Base-by-base conservation (phyloP, 2,888 invertebrate species). In the Xylota sylvarum region DNA sequence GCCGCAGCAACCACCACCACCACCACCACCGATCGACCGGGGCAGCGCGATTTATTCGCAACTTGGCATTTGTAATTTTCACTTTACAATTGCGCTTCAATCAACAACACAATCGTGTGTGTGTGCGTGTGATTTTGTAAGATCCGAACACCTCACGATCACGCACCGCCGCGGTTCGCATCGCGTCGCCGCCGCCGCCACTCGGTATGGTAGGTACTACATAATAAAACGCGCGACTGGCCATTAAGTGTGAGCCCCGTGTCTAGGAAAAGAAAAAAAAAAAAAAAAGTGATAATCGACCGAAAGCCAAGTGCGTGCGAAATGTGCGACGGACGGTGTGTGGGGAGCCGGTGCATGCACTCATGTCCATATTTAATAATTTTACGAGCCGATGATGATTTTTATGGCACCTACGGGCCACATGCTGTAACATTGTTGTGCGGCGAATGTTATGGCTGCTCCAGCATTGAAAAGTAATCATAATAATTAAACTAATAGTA, bases 31-130 rank as follows among this genome's bases (percentile, higher is more conserved):
- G n/a, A n/a, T n/a, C n/a, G n/a, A n/a, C n/a, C n/a, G n/a, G n/a
- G 70, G 67, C 79, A 80, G 76, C 72, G 62, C 72, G 62, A 82
- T 72, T 82, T 78, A 86, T 86, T 82, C 67, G 86, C 86, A 86
- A 78, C 82, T 82, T 82, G 86, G 81, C 86, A 86, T 82, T 86
- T 86, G 86, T 86, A 86, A 86, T 86, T 86, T 86, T 86, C 86
- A 82, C 86, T 80, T 74, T 70, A 80, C 85, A 85, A 85, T 85
- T 85, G 76, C 85, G 76, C 85, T 86, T 86, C 82, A 78, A 86
- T 86, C 86, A 86, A 77, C 76, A 82, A 78, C 67, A 65, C 32
- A 62, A n/a, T 35, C 23, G 55, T 48, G 56, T 82, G 70, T 64
- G 72, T 60, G 27, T 12, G 43, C 52, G 52, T 81, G 62, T 55